phyloP scores from a whole-genome alignment of 2,113 vertebrate genomes.

The Salvelinus sp. region DNA sequence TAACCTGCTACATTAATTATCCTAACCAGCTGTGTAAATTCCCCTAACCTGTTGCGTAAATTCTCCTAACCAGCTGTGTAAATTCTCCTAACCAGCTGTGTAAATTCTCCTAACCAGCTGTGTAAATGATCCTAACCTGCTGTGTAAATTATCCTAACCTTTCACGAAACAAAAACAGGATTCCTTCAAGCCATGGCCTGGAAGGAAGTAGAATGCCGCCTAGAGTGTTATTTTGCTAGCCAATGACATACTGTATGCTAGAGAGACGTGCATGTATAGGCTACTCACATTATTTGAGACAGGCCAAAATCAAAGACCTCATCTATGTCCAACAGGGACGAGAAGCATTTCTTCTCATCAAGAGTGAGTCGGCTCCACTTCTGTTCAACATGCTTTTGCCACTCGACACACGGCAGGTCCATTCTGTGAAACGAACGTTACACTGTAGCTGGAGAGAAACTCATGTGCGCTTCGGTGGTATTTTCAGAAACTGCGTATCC shows the following conservation, averaged over 20 bases:
- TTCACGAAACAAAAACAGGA: no score
- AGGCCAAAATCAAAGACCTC: conserved; percentile 60
- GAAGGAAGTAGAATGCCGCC: no score
- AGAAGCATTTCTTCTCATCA: conserved; percentile 49
- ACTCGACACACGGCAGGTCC: conserved; percentile 68
- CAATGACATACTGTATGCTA: not conserved
- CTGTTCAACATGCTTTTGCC: conserved; percentile 65
- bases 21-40: no score
- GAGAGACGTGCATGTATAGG: not conserved
- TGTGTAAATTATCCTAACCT: no score
- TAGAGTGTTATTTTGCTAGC: not conserved
- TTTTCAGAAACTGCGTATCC: not conserved
- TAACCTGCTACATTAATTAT: no score
- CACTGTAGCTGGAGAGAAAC: not conserved
- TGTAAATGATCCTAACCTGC: no score
- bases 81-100: no score
- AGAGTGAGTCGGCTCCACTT: conserved; percentile 65
- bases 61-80: no score
- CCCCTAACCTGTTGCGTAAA: no score
- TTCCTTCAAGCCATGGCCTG: no score
- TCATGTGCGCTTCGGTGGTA: not conserved
- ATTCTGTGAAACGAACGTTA: conserved; percentile 33
- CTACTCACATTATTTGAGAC: conserved; percentile 61
- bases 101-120: no score
- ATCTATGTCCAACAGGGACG: conserved; percentile 56